Evolutionary conservation across 1,140 invertebrate species (phyloP).

Genomic region (Periplaneta americana): DNA sequence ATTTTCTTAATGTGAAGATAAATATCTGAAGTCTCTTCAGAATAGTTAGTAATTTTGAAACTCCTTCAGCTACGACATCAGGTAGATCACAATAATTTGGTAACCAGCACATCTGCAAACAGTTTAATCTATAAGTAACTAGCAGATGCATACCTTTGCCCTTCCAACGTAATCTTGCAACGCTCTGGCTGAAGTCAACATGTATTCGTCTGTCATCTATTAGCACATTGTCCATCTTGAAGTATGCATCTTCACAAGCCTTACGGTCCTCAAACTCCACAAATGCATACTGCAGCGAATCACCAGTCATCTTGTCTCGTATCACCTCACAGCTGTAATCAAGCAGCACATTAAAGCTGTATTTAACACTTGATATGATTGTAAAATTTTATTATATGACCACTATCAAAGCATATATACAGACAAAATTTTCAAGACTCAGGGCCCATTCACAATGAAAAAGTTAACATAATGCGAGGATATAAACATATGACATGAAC

Average conservation of each 20-base stretch:
- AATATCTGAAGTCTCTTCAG: too few relatives aligned
- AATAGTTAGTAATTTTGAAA: too few relatives aligned
- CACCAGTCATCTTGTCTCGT: constrained; percentile 84
- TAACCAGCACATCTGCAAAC: not conserved
- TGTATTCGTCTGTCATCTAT: constrained; percentile 98
- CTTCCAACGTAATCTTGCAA: constrained; percentile 85
- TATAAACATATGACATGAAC: too few relatives aligned
- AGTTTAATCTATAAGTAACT: not conserved
- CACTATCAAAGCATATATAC: too few relatives aligned
- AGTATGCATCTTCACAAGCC: constrained; percentile 96
- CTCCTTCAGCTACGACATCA: not conserved
- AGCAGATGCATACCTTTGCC: constrained; percentile 59
- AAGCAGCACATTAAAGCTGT: too few relatives aligned
- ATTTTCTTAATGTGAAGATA: too few relatives aligned
- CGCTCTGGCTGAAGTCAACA: constrained; percentile 99
- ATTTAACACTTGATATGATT: too few relatives aligned
- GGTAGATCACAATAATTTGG: not conserved
- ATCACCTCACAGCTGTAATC: constrained; percentile 91
- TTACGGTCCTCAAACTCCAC: constrained; percentile 96
- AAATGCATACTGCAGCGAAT: constrained; percentile 98
- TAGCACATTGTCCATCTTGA: constrained; percentile 99
- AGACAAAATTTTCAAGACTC: too few relatives aligned
- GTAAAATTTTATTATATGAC: too few relatives aligned
- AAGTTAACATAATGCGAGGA: too few relatives aligned
- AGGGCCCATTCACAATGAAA: too few relatives aligned